A percentile compares a stretch with the other conserved stretches of the same genome.
Conservation (phyloP, 2,888 invertebrate genomes). For the Drosophila melanocephala region DNA sequence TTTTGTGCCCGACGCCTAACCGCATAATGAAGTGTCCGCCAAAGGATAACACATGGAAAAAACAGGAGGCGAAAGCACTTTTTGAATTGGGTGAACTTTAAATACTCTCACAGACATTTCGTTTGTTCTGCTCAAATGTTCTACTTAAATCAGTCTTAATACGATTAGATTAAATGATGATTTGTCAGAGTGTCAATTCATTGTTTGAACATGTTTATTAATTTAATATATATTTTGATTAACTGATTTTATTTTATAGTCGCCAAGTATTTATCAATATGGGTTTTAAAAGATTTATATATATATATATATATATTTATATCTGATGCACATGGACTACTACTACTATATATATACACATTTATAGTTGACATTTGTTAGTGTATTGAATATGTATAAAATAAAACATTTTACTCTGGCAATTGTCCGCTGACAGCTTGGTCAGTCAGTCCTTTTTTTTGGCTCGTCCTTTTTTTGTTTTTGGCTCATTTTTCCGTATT, state of each 20-base stretch:
- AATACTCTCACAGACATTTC: conserved; percentile 11
- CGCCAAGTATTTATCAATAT: not conserved
- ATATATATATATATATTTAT: not conserved
- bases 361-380: not conserved
- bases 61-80: not conserved
- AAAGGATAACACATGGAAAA: conserved; percentile 65
- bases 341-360: not conserved
- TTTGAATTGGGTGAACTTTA: not conserved
- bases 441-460: conserved; percentile 10
- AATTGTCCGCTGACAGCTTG: conserved; percentile 35
- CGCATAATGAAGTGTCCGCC: conserved; percentile 69
- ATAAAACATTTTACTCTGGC: conserved; percentile 62
- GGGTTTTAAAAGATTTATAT: no score
- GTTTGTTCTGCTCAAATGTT: not conserved
- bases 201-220: not conserved
- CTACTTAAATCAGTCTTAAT: not conserved
- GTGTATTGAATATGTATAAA: conserved; percentile 48
- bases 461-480: not conserved
- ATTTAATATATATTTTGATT: not conserved
- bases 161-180: fast-evolving
- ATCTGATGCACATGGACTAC: not conserved
- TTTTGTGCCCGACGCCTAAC: conserved; percentile 50
- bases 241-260: not conserved
- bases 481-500: not conserved
- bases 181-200: no score